Percentiles rank a stretch among this genome's conserved stretches.
phyloP scores from a whole-genome alignment of 2,113 vertebrate genomes.

The Osmerus eperlanus region DNA sequence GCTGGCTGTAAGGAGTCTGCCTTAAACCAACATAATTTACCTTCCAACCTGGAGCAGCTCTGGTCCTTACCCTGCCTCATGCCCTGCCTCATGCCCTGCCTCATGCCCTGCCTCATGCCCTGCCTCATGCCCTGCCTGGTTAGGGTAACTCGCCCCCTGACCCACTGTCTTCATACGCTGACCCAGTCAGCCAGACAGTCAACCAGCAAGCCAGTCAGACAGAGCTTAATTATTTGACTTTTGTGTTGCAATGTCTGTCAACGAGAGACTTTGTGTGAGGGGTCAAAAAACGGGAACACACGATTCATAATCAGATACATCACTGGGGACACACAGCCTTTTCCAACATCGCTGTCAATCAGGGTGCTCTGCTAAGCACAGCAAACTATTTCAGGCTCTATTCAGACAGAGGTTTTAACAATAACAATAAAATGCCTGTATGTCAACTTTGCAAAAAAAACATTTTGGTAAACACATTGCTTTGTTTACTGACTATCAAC shows the following conservation, averaged over 20 bases:
- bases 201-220: neutral
- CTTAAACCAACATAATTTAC: constrained; percentile 71
- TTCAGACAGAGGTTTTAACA: no score
- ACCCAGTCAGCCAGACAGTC: neutral
- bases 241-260: neutral
- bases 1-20: constrained; percentile 30
- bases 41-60: constrained; percentile 42
- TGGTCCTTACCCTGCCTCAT: constrained; percentile 31
- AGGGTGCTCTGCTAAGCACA: no score
- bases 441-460: no score
- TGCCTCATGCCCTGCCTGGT: neutral
- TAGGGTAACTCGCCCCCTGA: no score
- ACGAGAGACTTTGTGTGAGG: neutral
- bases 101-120: neutral
- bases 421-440: no score
- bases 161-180: no score
- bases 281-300: neutral
- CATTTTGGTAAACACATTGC: no score
- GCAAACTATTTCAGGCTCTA: no score
- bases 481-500: no score
- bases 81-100: neutral
- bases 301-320: no score
- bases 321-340: no score
- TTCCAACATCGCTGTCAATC: neutral
- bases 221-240: neutral